phyloP scores from a whole-genome alignment of 2,797 vertebrate genomes.

The Anguilla obscura region DNA sequence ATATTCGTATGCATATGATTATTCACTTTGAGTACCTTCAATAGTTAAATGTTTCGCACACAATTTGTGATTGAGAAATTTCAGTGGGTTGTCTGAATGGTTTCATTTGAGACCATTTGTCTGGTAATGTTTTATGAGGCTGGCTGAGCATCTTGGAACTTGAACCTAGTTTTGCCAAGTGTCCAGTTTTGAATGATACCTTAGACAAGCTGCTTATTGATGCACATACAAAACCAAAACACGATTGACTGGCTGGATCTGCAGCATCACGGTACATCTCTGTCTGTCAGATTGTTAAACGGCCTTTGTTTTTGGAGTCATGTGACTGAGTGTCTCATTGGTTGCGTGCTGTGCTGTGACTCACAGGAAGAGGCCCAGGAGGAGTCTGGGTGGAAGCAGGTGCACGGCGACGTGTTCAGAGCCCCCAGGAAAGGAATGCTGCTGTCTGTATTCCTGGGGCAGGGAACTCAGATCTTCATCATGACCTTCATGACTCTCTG shows the following conservation, averaged over 20 bases:
- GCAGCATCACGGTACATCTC: background rate
- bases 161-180: background rate
- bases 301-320: background rate
- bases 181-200: background rate
- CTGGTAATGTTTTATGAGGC: background rate
- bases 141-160: background rate
- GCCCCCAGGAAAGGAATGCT: conserved; percentile 85
- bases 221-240: background rate
- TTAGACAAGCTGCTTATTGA: background rate
- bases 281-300: background rate
- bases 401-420: conserved; percentile 86
- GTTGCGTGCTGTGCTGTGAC: conserved; percentile 43
- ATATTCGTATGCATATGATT: background rate
- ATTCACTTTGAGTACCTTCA: background rate
- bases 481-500: conserved; percentile 92
- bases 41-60: background rate
- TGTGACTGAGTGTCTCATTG: conserved; percentile 24
- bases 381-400: conserved; percentile 91
- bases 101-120: background rate
- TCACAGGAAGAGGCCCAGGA: conserved; percentile 83
- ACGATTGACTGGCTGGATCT: background rate
- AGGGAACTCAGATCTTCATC: conserved; percentile 91
- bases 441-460: conserved; percentile 86
- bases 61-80: background rate
- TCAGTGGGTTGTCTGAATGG: background rate